Evolutionary conservation across 2,797 vertebrate species (phyloP), one percentile per base, ranked within the genome.

Genomic region (Nannoperca australis): DNA sequence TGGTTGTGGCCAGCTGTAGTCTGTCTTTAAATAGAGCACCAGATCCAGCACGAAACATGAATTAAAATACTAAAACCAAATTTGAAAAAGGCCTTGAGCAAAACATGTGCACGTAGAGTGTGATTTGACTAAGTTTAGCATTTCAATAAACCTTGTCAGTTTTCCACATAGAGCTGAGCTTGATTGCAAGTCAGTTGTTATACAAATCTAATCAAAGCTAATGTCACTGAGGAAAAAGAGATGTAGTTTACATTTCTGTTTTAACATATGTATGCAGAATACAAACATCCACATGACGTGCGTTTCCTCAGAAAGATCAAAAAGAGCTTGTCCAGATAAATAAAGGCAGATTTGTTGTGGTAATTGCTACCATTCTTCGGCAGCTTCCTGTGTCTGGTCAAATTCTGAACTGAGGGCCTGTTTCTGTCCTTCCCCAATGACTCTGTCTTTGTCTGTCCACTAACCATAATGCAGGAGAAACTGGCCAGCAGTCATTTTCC

Each of bases 341-440:
- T 82, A 59, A 82, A 86, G 84, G 63, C 81, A 56, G 79, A 93
- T 73, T 92, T 91, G 86, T 90, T 82, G 72, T 60, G 56, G 78
- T 93, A 93, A 94, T 93, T 93, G 86, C 63, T 91, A 78, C 90
- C 92, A 93, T 87, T 90, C 88, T 89, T 27, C 62, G 14, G 70
- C 65, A 80, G 86, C 85, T 93, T 91, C 92, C 92, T 94, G 90
- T 76, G 59, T 92, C 89, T 87, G 88, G 77, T 62, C 75, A 18
- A 70, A 79, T 68, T 8, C 71, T 70, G 75, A 82, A 54, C 81
- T 58, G 50, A 81, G 40, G 5, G 70, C 13, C 82, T 86, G 66
- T 83, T 86, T 89, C 60, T 34, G 64, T 76, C 74, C 69, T 63
- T 82, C 61, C 45, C 66, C 38, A 20, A 7, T 73, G 81, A 82